These are phyloP conservation scores for Alligator mississippiensis DNA, from an alignment of 2,113 vertebrate genomes.

Conservation along the genomic window DNA sequence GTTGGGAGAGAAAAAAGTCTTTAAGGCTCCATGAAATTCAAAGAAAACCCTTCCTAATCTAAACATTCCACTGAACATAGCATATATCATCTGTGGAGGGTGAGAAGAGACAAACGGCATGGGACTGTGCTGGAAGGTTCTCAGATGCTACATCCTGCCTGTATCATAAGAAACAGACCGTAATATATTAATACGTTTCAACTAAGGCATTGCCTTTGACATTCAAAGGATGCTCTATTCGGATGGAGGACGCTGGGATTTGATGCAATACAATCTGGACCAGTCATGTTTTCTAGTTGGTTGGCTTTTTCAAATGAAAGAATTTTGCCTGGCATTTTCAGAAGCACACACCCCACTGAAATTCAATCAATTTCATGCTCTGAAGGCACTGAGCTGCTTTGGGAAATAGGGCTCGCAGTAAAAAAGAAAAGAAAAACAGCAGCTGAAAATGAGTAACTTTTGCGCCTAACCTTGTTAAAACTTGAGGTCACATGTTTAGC, in stretches of 20 bases:
- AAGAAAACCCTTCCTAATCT: neutral
- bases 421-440: neutral
- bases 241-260: neutral
- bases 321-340: neutral
- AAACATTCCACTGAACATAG: neutral
- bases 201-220: too few relatives aligned
- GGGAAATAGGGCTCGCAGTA: neutral
- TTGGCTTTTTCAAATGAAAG: neutral
- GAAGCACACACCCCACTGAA: neutral
- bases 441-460: neutral
- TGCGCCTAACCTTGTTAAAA: neutral
- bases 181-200: neutral
- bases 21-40: neutral
- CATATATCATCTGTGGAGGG: accelerated
- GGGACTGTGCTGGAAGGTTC: neutral
- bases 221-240: too few relatives aligned
- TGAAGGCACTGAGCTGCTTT: neutral
- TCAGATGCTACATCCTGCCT: neutral
- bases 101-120: neutral
- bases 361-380: neutral
- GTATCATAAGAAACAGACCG: neutral
- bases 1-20: conserved; percentile 45
- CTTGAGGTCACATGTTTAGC: neutral
- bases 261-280: neutral
- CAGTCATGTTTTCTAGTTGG: neutral